These are phyloP conservation scores for Morinoia aosen DNA, from an alignment of 2,888 invertebrate species.

Conservation along the genomic window DNA sequence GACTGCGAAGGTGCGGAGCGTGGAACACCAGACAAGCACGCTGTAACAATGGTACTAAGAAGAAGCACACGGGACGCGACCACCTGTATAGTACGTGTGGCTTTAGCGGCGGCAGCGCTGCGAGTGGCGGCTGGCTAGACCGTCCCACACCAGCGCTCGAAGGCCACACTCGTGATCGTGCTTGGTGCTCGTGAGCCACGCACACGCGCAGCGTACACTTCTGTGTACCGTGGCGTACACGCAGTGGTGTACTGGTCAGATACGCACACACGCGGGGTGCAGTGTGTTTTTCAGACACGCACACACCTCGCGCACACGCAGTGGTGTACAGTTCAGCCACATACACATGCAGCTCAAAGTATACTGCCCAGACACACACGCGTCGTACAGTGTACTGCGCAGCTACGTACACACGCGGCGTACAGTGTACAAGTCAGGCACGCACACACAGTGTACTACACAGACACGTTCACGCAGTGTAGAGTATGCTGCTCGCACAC, in stretches of 20 bases:
- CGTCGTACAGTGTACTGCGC: no score
- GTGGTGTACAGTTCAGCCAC: no score
- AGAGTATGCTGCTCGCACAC: not conserved
- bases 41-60: not conserved
- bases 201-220: not conserved
- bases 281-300: not conserved
- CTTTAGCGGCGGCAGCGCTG: not conserved
- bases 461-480: not conserved
- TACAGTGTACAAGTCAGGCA: no score
- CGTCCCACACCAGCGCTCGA: not conserved
- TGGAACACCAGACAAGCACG: not conserved
- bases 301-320: not conserved
- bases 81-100: not conserved
- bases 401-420: no score
- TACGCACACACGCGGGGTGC: no score
- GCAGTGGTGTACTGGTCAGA: no score
- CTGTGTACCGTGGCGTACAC: no score
- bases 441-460: no score
- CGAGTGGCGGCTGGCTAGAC: not conserved
- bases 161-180: not conserved
- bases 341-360: no score
- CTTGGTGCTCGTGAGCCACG: not conserved
- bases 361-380: not conserved
- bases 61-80: not conserved
- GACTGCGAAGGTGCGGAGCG: not conserved